Conservation (phyloP, 2,888 invertebrate species). For the Carterocephalus palaemon region DNA sequence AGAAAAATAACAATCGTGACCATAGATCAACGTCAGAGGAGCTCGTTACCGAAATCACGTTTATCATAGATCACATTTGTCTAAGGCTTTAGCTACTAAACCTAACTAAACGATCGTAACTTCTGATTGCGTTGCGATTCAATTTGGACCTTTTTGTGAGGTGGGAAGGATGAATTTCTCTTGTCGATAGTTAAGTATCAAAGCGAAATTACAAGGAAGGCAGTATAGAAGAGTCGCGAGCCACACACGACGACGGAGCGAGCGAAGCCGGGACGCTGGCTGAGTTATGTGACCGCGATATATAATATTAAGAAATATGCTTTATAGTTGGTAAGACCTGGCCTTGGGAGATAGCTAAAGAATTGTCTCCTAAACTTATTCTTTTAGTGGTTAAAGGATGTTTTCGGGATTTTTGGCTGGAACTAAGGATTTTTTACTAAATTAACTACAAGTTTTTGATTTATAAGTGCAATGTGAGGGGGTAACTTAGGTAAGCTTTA, state of each 20-base stretch:
- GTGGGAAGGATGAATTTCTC: conserved; percentile 39
- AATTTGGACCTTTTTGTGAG: conserved; percentile 38
- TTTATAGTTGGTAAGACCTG: conserved; percentile 53
- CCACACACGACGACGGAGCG: conserved; percentile 77
- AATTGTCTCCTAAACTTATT: conserved; percentile 29
- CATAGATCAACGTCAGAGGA: conserved; percentile 63
- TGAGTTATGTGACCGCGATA: conserved; percentile 69
- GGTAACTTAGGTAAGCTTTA: too few species aligned
- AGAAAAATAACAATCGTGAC: conserved; percentile 65
- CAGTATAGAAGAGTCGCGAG: conserved; percentile 63
- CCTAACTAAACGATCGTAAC: conserved; percentile 37
- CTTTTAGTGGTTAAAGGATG: conserved; percentile 25
- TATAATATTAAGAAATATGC: conserved; percentile 67
- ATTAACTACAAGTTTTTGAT: not conserved
- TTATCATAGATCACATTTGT: conserved; percentile 77
- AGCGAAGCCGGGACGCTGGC: conserved; percentile 60
- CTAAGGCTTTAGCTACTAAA: conserved; percentile 63
- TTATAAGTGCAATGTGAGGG: too few species aligned
- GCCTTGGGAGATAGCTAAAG: conserved; percentile 28
- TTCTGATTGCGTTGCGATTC: conserved; percentile 18
- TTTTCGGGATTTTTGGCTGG: conserved; percentile 5
- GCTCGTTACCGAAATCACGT: conserved; percentile 76
- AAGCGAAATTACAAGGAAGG: conserved; percentile 50
- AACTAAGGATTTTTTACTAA: conserved; percentile 10
- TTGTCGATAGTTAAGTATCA: conserved; percentile 36